These are phyloP conservation scores for Podarcis cretensis DNA, from an alignment of 2,113 vertebrate genomes.

Conservation along the genomic window DNA sequence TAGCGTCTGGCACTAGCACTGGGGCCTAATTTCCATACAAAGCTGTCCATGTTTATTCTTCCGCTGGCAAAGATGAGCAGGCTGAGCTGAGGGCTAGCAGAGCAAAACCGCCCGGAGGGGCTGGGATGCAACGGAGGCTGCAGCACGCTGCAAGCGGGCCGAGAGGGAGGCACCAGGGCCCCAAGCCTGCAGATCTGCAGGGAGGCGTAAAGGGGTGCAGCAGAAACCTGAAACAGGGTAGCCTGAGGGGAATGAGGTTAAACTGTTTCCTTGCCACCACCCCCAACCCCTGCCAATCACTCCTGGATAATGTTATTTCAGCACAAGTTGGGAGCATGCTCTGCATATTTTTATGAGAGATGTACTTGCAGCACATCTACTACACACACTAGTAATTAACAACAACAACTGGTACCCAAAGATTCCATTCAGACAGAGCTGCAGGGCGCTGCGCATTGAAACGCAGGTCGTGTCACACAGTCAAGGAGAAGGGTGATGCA, in stretches of 20 bases:
- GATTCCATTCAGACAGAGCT: background rate
- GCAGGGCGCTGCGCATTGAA: background rate
- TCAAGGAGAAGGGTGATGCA: background rate
- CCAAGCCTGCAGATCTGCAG: background rate
- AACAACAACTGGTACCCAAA: no score
- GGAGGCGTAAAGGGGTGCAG: background rate
- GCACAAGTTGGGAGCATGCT: background rate
- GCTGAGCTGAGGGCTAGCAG: background rate
- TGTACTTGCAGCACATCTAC: background rate
- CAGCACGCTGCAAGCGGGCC: background rate
- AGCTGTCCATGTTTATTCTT: background rate
- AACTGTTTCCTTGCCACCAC: background rate
- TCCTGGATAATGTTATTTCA: background rate
- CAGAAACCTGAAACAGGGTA: background rate
- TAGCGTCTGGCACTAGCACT: background rate
- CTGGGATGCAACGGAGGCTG: background rate
- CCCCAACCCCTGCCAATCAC: no score
- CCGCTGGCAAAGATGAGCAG: background rate
- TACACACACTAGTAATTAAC: no score
- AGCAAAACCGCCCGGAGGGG: background rate
- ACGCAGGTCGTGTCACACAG: background rate
- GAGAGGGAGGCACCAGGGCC: no score
- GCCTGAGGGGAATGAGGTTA: no score
- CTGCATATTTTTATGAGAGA: background rate
- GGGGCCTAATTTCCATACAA: background rate